A percentile compares a stretch with the other conserved stretches of the same genome.
phyloP scores from a whole-genome alignment of 2,797 vertebrate species.

The Vultur gryphus region DNA sequence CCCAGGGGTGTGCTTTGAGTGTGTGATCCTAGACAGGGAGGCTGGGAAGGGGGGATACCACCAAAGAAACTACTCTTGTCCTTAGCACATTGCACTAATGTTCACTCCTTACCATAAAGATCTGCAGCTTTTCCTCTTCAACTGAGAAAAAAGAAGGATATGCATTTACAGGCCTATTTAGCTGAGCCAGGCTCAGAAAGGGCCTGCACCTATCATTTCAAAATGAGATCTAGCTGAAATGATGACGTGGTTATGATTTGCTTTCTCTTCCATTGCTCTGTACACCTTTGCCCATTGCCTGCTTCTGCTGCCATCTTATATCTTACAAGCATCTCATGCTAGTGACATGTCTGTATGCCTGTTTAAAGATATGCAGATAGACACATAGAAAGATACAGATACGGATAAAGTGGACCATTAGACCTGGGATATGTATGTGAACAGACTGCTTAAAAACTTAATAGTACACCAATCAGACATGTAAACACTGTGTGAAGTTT shows the following conservation, averaged over 20 bases:
- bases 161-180: neutral
- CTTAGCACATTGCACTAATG: neutral
- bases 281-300: neutral
- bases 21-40: neutral
- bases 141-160: neutral
- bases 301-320: neutral
- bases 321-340: neutral
- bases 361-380: neutral
- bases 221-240: neutral
- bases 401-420: neutral
- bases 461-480: neutral
- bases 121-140: neutral
- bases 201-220: neutral
- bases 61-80: neutral
- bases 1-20: neutral
- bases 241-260: neutral
- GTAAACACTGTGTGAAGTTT: neutral
- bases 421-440: accelerated
- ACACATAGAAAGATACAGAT: neutral
- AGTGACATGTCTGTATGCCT: accelerated
- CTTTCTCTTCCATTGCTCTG: neutral
- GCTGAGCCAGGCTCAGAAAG: neutral
- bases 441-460: neutral
- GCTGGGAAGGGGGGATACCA: neutral
- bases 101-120: neutral